A percentile compares a stretch with the other conserved stretches of the same genome.
Evolutionary conservation across 2,113 vertebrate genomes (phyloP).

Genomic region (Serilophus lunatus): DNA sequence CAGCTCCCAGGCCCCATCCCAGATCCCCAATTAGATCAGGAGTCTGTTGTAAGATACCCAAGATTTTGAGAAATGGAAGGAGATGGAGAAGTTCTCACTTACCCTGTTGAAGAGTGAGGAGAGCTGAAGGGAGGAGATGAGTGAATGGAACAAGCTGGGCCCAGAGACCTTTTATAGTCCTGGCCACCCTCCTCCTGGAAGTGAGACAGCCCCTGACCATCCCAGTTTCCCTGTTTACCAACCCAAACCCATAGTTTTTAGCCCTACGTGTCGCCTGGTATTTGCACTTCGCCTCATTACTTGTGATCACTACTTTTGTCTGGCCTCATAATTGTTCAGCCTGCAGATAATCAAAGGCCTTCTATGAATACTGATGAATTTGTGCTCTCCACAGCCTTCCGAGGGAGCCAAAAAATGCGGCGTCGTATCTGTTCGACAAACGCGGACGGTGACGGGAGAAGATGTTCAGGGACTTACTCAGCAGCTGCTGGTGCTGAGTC

Average conservation of each 20-base stretch:
- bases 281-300: conserved; percentile 41
- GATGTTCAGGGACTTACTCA: conserved; percentile 18
- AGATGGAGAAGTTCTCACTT: background rate
- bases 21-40: rapidly evolving
- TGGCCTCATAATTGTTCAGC: background rate
- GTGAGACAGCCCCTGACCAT: conserved; percentile 53
- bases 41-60: rapidly evolving
- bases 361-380: background rate
- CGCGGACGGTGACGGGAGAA: rapidly evolving
- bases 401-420: background rate
- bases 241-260: conserved; percentile 25
- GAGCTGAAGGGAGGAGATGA: background rate
- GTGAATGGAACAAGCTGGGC: background rate
- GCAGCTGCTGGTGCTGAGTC: background rate
- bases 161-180: conserved; percentile 34
- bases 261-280: background rate
- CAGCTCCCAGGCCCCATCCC: background rate
- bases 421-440: background rate
- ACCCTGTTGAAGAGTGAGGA: conserved; percentile 21
- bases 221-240: background rate
- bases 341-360: conserved; percentile 59
- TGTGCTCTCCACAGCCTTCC: background rate
- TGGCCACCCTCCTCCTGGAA: conserved; percentile 19
- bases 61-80: background rate
- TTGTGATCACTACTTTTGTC: conserved; percentile 3